phyloP scores from a whole-genome alignment of 2,113 vertebrate genomes.

The Egretta garzetta region DNA sequence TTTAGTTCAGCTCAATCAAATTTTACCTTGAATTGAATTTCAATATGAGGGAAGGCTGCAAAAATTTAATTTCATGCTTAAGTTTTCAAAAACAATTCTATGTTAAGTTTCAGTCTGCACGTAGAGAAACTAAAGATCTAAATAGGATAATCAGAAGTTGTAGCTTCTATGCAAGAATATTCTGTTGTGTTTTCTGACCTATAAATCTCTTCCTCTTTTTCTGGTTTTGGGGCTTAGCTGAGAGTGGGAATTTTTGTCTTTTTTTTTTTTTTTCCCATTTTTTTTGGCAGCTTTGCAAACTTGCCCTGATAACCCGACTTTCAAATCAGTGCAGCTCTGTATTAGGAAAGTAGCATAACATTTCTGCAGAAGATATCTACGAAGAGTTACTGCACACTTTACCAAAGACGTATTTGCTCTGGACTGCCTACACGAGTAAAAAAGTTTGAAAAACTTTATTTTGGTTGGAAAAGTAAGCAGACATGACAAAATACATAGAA shows the following conservation, averaged over 20 bases:
- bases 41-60: not conserved
- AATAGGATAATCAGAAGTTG: not conserved
- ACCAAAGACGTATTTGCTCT: not conserved
- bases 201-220: not conserved
- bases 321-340: not conserved
- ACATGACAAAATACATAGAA: constrained; percentile 59
- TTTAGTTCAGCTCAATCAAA: not conserved
- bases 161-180: not conserved
- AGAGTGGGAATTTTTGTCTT: not conserved
- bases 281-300: not conserved
- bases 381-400: not conserved
- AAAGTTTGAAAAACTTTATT: constrained; percentile 37
- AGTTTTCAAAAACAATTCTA: not conserved
- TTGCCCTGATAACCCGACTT: not conserved
- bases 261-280: not conserved
- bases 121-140: not conserved
- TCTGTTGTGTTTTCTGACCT: not conserved
- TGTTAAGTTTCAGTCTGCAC: not conserved
- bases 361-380: not conserved
- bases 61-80: not conserved
- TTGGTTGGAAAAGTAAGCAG: constrained; percentile 64
- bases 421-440: not conserved
- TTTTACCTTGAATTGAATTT: not conserved
- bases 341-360: not conserved
- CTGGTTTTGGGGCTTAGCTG: not conserved